These are phyloP conservation scores for Willowsia nigromaculata DNA, from an alignment of 2,888 invertebrate species.

Conservation along the genomic window DNA sequence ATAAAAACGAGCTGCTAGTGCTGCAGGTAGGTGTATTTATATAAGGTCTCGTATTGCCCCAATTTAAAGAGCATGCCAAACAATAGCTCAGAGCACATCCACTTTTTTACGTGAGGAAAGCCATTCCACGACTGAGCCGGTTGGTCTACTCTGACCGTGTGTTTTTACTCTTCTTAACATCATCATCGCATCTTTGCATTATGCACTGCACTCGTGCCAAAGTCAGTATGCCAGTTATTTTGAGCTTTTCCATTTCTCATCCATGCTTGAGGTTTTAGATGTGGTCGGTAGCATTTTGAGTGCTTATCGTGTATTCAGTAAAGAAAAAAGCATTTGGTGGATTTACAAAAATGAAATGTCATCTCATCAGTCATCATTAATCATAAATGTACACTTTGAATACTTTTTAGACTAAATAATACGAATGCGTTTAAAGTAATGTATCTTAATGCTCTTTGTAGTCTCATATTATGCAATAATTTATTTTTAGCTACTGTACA, in stretches of 20 bases:
- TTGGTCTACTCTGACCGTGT: background rate
- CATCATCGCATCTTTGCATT: background rate
- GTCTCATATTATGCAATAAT: too few relatives aligned
- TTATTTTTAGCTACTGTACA: too few relatives aligned
- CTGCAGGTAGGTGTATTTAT: background rate
- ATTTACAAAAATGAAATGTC: too few relatives aligned
- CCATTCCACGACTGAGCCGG: slow-evolving; percentile 50
- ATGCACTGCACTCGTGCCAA: background rate
- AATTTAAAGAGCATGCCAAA: background rate
- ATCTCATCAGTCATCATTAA: too few relatives aligned
- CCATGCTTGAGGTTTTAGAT: too few relatives aligned
- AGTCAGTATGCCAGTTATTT: background rate
- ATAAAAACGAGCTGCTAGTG: background rate
- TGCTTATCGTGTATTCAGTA: too few relatives aligned
- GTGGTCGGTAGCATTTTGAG: too few relatives aligned
- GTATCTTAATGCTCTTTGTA: too few relatives aligned
- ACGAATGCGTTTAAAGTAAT: too few relatives aligned
- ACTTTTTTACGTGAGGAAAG: slow-evolving; percentile 10
- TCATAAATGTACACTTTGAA: too few relatives aligned
- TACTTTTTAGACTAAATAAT: too few relatives aligned
- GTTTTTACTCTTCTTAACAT: background rate
- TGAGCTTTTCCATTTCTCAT: background rate
- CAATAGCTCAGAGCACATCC: background rate
- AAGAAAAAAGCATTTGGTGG: too few relatives aligned
- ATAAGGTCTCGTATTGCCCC: slow-evolving; percentile 27